Base-by-base conservation (phyloP, 2,113 vertebrate species). In the Atrichornis clamosus region DNA sequence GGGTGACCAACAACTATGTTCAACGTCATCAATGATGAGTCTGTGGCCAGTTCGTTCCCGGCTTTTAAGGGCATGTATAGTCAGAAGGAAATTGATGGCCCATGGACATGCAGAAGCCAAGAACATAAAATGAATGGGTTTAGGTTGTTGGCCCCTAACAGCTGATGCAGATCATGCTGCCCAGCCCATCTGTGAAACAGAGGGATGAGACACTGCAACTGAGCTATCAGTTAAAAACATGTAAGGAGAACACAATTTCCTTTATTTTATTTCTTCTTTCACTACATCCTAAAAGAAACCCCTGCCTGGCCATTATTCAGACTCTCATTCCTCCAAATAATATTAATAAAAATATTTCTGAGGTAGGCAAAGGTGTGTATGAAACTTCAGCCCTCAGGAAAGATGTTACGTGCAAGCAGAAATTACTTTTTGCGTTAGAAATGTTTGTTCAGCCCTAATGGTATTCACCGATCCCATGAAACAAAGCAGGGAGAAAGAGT, bases 381-480 rank as follows among this genome's bases (percentile, higher is more conserved):
- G 42, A 70, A 86, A 67, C 83, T 89, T 83, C 59, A 90, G 50
- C 75, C 63, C 56, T 30, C 56, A 74, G 63, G 64, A 92, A 80
- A 89, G 50, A 87, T 10, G 26, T 64, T 64, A 49, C 0, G 0
- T 49, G 73, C 39, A 81, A 81, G 41, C 0, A 3, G 60, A 94
- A 95, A 93, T 95, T 93, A 88, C 67, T 76, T 93, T 94, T 64
- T 94, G 60, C 60, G 12, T 84, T 89, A 49, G 76, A 89, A 88
- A 81, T 72, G 9, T 93, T 96, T 93, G 56, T 63, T 73, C 55
- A 81, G 35, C 28, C 64, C 52, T 95, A 90, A 86, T 78, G 47
- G 22, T 70, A 92, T 91, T 91, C 85, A 63, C 39, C 3, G 0
- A 64, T 67, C 68, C 72, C 73, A 64, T 2, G 6, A 74, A 91